A percentile compares a stretch with the other conserved stretches of the same genome.
These are phyloP conservation scores for Hafferia zeledoni DNA, from an alignment of 2,797 vertebrate genomes.

Conservation along the genomic window DNA sequence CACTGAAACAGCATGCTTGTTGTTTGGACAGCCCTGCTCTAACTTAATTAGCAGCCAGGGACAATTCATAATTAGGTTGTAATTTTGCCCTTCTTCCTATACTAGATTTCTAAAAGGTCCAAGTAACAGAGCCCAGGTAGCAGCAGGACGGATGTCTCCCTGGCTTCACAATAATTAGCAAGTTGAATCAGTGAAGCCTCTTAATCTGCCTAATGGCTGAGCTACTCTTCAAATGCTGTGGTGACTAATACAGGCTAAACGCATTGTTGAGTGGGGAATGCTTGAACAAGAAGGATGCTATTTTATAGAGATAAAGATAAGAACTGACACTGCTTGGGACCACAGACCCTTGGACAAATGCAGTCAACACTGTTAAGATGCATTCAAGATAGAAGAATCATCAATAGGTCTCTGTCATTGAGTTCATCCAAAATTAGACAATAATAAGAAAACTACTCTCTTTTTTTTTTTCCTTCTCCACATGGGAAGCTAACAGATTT, in stretches of 20 bases:
- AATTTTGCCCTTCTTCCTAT: not conserved
- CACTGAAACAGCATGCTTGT: not conserved
- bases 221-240: not conserved
- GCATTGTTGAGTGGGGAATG: rapidly evolving
- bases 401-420: not conserved
- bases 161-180: not conserved
- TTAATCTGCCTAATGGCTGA: not conserved
- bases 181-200: not conserved
- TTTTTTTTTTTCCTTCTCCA: not conserved
- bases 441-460: not conserved
- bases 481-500: not conserved
- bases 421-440: not conserved
- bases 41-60: not conserved
- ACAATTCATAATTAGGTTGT: not conserved
- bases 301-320: not conserved
- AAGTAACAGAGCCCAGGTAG: not conserved
- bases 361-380: not conserved
- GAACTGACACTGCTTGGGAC: not conserved
- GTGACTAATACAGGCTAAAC: rapidly evolving
- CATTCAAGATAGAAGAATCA: not conserved
- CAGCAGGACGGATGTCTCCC: not conserved
- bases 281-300: not conserved
- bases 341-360: not conserved
- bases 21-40: not conserved
- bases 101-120: not conserved